Percentiles rank a stretch among this genome's conserved stretches.
Conservation (phyloP, 2,113 vertebrate species). For the Pachypanchax playfairii region DNA sequence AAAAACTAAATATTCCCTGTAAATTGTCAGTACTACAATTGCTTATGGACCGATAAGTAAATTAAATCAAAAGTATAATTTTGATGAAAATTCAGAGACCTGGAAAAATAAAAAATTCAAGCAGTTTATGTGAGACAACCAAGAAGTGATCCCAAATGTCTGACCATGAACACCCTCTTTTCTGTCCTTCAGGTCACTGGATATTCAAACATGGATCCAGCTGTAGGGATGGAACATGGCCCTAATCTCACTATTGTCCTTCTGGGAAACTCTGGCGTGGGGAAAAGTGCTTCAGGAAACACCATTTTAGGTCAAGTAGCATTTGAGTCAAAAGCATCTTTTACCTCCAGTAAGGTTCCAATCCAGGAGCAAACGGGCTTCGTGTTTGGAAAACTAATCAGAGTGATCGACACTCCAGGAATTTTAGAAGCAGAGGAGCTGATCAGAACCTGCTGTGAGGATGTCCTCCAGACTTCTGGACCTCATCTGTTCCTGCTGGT, state of each 20-base stretch:
- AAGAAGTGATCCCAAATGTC: too few relatives aligned
- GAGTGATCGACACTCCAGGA: not conserved
- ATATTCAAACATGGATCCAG: not conserved
- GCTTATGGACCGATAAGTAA: too few relatives aligned
- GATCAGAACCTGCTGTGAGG: not conserved
- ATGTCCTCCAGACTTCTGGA: not conserved
- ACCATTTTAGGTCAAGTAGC: not conserved
- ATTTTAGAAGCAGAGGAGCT: not conserved
- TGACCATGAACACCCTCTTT: too few relatives aligned
- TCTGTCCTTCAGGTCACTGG: too few relatives aligned
- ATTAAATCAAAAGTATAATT: too few relatives aligned
- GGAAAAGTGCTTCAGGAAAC: conserved; percentile 9
- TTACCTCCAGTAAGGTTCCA: not conserved
- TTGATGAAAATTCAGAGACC: too few relatives aligned
- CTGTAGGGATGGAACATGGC: too few relatives aligned
- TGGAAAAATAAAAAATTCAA: too few relatives aligned
- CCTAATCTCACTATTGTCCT: not conserved
- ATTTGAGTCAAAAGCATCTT: not conserved
- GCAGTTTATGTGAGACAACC: too few relatives aligned
- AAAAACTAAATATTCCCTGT: too few relatives aligned
- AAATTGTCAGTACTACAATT: too few relatives aligned
- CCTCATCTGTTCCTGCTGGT: conserved; percentile 6
- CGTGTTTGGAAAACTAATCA: not conserved
- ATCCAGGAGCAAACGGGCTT: not conserved
- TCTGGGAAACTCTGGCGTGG: not conserved